Evolutionary conservation across 1,140 invertebrate species (phyloP).

Genomic region (Idris sp.): DNA sequence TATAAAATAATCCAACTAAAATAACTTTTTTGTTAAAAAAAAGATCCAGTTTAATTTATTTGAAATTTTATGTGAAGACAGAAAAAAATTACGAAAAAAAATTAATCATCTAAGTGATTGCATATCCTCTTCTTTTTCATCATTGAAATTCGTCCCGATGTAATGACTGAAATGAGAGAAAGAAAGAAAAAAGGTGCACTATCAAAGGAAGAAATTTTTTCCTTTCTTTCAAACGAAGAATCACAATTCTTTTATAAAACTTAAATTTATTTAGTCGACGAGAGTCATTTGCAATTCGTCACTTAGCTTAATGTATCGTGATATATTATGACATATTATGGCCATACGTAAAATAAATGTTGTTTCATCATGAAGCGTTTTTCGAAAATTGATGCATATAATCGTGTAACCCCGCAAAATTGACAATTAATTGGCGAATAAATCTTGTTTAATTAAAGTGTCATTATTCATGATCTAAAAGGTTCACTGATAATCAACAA

Average conservation of each 20-base stretch:
- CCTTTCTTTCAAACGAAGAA: background rate
- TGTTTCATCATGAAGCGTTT: slow-evolving; percentile 35
- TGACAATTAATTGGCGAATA: slow-evolving; percentile 27
- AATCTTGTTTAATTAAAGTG: slow-evolving; percentile 27
- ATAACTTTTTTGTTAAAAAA: too few species aligned
- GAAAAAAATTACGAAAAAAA: too few species aligned
- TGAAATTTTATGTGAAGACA: too few species aligned
- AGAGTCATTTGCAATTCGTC: slow-evolving; percentile 39
- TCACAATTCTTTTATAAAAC: slow-evolving; percentile 19
- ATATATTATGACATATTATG: slow-evolving; percentile 46
- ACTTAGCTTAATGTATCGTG: slow-evolving; percentile 38
- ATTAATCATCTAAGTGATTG: slow-evolving; percentile 44
- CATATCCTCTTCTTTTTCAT: slow-evolving; percentile 18
- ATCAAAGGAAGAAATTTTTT: slow-evolving; percentile 34
- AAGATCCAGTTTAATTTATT: too few species aligned
- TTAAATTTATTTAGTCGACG: slow-evolving; percentile 34
- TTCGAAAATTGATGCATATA: slow-evolving; percentile 26
- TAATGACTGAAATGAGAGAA: slow-evolving; percentile 10
- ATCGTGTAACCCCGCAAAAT: slow-evolving; percentile 14
- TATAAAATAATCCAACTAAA: too few species aligned
- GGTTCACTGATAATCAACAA: too few species aligned
- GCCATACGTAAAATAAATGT: slow-evolving; percentile 38
- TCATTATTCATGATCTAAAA: background rate
- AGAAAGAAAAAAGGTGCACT: slow-evolving; percentile 18
- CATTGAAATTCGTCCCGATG: slow-evolving; percentile 32